Evolutionary conservation across 2,888 invertebrate genomes (phyloP), one percentile per base, ranked within the genome.

Genomic region (Sympetrum striolatum): DNA sequence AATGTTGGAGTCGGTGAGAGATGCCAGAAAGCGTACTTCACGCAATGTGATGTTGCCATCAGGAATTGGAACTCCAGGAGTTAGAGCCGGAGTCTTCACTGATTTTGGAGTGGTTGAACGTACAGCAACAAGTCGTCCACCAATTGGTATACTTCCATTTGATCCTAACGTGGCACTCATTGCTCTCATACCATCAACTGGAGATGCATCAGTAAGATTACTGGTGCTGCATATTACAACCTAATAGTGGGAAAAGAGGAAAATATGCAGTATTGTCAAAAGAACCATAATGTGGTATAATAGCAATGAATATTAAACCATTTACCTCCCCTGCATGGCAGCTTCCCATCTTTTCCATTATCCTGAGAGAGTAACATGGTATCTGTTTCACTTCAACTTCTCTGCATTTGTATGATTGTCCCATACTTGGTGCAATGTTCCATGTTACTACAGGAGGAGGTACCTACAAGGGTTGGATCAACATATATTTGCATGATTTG

Each of bases 1-100:
- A 91, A 97, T 94, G 93, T 96, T 96, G 37, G 96, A 95, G 93
- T 97, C 96, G 91, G 95, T 95, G 91, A 97, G 94, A 92, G 95
- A 95, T 64, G 96, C 96, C 92, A 97, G 95, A 92, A 96, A 96
- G 92, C 96, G 95, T 90, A 96, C 95, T 93, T 97, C 97, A 92
- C 96, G 95, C 92, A 95, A 93, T 73, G 94, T 94, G 92, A 95
- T 95, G 92, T 93, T 93, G 90, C 94, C 93, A 91, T 93, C 93
- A 91, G 93, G 93, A 81, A 93, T 92, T 86, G 93, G 93, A 90
- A 93, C 93, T 91, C 93, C 93, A 39, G 86, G 86, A 14, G 86
- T 64, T 15, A n/a, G n/a, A 37, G 60, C 86, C 22, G 86, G 86
- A 37, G 86, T 37, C 37, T 86, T 86, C 3, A 86, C 60, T 22